Base-by-base conservation (phyloP, 2,113 vertebrate genomes). In the Forbesichthys agassizii region DNA sequence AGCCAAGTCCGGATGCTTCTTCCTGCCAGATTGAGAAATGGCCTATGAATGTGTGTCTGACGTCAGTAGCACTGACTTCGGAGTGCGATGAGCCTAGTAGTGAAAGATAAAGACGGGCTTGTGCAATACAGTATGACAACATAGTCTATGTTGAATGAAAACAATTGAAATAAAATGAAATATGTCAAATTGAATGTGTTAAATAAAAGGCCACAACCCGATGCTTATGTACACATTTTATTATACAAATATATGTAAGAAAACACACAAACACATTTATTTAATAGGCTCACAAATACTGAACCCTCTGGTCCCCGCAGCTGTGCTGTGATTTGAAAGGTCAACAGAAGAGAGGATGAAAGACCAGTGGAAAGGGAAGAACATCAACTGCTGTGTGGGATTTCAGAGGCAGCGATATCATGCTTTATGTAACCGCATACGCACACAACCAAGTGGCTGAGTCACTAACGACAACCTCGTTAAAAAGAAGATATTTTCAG, bases 401-500 rank as follows among this genome's bases (percentile, higher is more conserved):
- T 78, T 83, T 80, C 75, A 81, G 74, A 75, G 70, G 67, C 75
- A 5, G 67, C 75, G 67, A 80, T 86, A 86, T 89, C 85, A 84
- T 83, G 71, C 82, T 79, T 56, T 9, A 57, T 75, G 81, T 74
- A 86, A 74, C 52, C 68, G 54, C 54, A 81, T 77, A 64, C 66
- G 48, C 67, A 51, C 67, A 73, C 27, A 46, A 48, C 46, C 71
- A 49, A 59, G 81, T 60, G 57, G 75, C 77, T 71, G 82, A 89
- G 73, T 87, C 74, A 74, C 82, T 83, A 63, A 86, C 88, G 84
- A 88, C 86, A 84, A 89, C 89, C 85, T 71, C 83, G 86, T 90
- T 87, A 69, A 80, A 89, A 84, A 71, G 73, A 79, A 84, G 83
- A 87, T 71, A 81, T 85, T 66, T 72, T 79, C 70, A 13, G 76